Evolutionary conservation across 2,797 vertebrate species (phyloP).

Genomic region (Acanthis flammea): DNA sequence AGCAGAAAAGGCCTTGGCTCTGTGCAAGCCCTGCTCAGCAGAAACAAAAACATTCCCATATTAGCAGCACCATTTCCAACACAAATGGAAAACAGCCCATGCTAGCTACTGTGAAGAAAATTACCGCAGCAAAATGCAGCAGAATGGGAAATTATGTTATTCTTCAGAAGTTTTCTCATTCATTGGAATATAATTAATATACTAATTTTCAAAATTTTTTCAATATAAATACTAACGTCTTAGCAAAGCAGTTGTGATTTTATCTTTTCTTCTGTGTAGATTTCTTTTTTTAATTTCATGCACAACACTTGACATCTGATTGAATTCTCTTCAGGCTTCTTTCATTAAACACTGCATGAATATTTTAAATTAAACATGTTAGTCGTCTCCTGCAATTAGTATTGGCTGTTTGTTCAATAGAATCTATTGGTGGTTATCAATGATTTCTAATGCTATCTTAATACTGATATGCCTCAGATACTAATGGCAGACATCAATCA

Average conservation of each 20-base stretch:
- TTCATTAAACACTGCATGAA: neutral
- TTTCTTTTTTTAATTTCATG: neutral
- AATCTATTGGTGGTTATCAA: neutral
- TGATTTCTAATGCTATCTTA: neutral
- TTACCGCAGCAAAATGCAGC: neutral
- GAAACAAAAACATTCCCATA: neutral
- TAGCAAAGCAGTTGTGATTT: neutral
- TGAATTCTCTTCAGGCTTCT: neutral
- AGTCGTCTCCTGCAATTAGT: neutral
- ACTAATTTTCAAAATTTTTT: neutral
- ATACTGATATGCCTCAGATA: neutral
- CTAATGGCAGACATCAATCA: neutral
- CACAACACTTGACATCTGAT: neutral
- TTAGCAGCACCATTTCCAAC: neutral
- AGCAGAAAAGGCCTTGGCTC: neutral
- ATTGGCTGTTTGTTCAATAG: conserved; percentile 4
- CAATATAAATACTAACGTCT: neutral
- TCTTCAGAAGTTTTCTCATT: neutral
- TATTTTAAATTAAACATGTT: neutral
- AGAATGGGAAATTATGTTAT: neutral
- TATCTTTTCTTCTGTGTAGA: neutral
- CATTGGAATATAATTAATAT: neutral
- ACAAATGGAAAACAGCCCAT: neutral
- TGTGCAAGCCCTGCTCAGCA: neutral
- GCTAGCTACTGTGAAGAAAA: neutral